phyloP scores from a whole-genome alignment of 2,113 vertebrate species.

The Paraplagusia blochii region DNA sequence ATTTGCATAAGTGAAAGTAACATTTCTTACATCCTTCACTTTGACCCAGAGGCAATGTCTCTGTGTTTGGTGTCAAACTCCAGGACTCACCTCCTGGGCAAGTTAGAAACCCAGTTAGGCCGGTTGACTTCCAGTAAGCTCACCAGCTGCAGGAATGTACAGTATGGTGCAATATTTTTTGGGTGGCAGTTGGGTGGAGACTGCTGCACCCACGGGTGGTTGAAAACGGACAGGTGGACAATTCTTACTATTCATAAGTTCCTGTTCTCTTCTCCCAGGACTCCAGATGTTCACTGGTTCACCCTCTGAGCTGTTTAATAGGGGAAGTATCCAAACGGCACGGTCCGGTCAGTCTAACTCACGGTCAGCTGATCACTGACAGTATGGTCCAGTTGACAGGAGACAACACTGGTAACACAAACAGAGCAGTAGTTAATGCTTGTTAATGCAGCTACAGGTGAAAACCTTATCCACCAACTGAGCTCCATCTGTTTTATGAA shows the following conservation, averaged over 20 bases:
- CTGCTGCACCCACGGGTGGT: too few relatives aligned
- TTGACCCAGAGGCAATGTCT: too few relatives aligned
- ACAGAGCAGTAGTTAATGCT: background rate
- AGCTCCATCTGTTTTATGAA: background rate
- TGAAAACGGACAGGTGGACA: too few relatives aligned
- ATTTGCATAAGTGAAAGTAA: too few relatives aligned
- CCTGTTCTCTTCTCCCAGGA: slow-evolving; percentile 43
- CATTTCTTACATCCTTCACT: too few relatives aligned
- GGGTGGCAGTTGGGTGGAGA: too few relatives aligned
- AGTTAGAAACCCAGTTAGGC: too few relatives aligned
- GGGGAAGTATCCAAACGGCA: slow-evolving; percentile 74
- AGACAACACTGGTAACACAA: slow-evolving; percentile 66
- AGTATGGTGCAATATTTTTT: too few relatives aligned
- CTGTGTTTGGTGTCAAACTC: too few relatives aligned
- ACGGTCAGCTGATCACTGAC: slow-evolving; percentile 63
- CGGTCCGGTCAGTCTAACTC: slow-evolving; percentile 50
- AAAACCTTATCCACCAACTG: background rate
- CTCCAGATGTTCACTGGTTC: slow-evolving; percentile 62
- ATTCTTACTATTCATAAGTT: background rate
- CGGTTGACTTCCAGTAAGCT: too few relatives aligned
- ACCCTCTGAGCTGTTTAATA: slow-evolving; percentile 64
- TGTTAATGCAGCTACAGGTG: background rate
- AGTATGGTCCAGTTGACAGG: slow-evolving; percentile 62
- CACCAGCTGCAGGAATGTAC: too few relatives aligned
- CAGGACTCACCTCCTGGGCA: too few relatives aligned